These are phyloP conservation scores for Sipha maydis DNA, from an alignment of 2,888 invertebrate species.

Conservation along the genomic window DNA sequence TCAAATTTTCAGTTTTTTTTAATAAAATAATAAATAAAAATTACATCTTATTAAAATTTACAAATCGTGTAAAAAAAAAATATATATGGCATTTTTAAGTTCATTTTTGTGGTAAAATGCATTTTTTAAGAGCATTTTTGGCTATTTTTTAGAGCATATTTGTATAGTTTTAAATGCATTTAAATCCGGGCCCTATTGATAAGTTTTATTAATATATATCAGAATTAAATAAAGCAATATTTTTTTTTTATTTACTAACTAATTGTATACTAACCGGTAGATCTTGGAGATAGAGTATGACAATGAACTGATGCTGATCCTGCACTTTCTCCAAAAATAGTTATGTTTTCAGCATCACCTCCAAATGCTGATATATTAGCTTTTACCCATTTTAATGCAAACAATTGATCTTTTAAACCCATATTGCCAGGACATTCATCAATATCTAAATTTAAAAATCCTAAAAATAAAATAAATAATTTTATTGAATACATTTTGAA, in stretches of 20 bases:
- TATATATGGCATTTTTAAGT: too few species aligned
- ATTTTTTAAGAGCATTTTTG: too few species aligned
- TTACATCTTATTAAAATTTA: too few species aligned
- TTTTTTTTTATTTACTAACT: not conserved
- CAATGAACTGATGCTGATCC: constrained; percentile 61
- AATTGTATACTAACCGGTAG: constrained; percentile 47
- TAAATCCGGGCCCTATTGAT: too few species aligned
- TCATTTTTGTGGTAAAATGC: too few species aligned
- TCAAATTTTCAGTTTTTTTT: too few species aligned
- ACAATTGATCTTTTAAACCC: constrained; percentile 72
- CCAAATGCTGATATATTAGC: constrained; percentile 72
- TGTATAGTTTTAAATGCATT: too few species aligned
- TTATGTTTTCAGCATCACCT: constrained; percentile 72
- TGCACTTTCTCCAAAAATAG: constrained; percentile 67
- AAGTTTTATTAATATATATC: too few species aligned
- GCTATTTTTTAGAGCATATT: too few species aligned
- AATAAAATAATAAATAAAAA: too few species aligned
- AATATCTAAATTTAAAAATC: constrained; percentile 62
- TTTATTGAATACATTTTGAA: not conserved
- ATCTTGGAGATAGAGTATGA: constrained; percentile 42
- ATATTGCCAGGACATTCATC: constrained; percentile 65
- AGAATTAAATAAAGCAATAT: too few species aligned
- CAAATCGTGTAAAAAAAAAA: too few species aligned
- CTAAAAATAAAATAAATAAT: constrained; percentile 42
- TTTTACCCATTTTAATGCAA: constrained; percentile 73